Evolutionary conservation across 2,797 vertebrate genomes (phyloP), one percentile per base, ranked within the genome.

Genomic region (Graptemys geographica): DNA sequence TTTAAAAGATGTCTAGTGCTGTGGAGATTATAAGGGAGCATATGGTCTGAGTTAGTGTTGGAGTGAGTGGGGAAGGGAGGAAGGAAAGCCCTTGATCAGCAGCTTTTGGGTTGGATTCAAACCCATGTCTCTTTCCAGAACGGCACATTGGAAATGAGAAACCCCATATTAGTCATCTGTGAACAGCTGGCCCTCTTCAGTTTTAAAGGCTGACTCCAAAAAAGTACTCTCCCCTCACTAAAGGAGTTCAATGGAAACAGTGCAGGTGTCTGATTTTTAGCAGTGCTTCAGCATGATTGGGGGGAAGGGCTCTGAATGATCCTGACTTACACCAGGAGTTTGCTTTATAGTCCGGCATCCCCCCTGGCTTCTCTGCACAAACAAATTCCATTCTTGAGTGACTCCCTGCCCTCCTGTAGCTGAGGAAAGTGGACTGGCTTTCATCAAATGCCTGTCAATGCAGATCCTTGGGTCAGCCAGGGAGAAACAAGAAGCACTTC

Each of bases 351-450:
- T 51, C 15, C 51, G 15, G 15, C 15, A 1, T 21, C 33, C 6
- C 62, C 44, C 25, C 27, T 5, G 4, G 74, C 81, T 74, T 62
- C 33, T 79, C 11, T 4, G 12, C 47, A 37, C 13, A 86, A 16
- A 11, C 0, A 0, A 84, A 6, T 7, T 59, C 8, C 0, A 0
- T 65, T 87, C 80, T 5, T 56, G 18, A 3, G 31, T 47, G 19
- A 51, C 8, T 12, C 4, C 9, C 69, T 0, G 2, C 13, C 84
- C 4, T 44, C 83, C 5, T 47, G 44, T 13, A 47, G 41, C 25
- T 76, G 74, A 44, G 27, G 21, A 72, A n/a, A 41, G 69, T 72
- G 37, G 69, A 37, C 12, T 76, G 72, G 27, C 74, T 78, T 78
- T 78, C 74, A 78, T 78, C 74, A 78, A 49, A 12, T 78, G 8